These are phyloP conservation scores for Bombus terrestris DNA, from an alignment of 1,140 invertebrate species.

Conservation along the genomic window DNA sequence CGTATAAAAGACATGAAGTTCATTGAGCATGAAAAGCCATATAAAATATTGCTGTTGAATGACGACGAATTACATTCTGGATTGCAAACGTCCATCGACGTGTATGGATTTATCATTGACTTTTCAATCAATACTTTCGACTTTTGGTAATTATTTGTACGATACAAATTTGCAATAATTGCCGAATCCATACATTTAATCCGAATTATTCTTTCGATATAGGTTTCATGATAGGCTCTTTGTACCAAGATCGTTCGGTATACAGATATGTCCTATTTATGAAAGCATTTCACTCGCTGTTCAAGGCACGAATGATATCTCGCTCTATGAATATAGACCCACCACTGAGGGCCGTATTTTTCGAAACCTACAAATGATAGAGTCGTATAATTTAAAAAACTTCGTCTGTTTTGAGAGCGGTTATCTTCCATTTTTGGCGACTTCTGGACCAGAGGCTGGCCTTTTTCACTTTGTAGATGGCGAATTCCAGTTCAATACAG, in stretches of 20 bases:
- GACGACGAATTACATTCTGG: slow-evolving; percentile 28
- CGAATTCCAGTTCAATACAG: slow-evolving; percentile 53
- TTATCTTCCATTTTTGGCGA: slow-evolving; percentile 67
- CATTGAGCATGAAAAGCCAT: slow-evolving; percentile 36
- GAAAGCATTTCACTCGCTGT: slow-evolving; percentile 55
- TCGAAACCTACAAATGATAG: slow-evolving; percentile 37
- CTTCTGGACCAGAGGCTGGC: slow-evolving; percentile 62
- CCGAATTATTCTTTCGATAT: background rate
- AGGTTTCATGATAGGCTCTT: slow-evolving; percentile 60
- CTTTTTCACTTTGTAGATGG: slow-evolving; percentile 65
- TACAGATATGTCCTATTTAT: slow-evolving; percentile 63
- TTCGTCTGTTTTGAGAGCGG: slow-evolving; percentile 74
- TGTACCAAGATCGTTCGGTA: slow-evolving; percentile 45
- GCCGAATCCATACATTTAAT: background rate
- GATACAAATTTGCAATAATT: background rate
- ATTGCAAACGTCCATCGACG: slow-evolving; percentile 47
- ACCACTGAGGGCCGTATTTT: slow-evolving; percentile 12
- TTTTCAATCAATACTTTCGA: slow-evolving; percentile 11
- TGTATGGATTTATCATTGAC: slow-evolving; percentile 64
- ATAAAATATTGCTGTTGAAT: slow-evolving; percentile 63
- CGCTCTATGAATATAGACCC: slow-evolving; percentile 67
- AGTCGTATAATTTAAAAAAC: slow-evolving; percentile 60
- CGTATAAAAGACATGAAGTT: slow-evolving; percentile 57
- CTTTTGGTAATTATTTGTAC: slow-evolving; percentile 43
- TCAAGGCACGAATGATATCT: slow-evolving; percentile 53